phyloP scores from a whole-genome alignment of 1,140 invertebrate species.

The Habropoda laboriosa region DNA sequence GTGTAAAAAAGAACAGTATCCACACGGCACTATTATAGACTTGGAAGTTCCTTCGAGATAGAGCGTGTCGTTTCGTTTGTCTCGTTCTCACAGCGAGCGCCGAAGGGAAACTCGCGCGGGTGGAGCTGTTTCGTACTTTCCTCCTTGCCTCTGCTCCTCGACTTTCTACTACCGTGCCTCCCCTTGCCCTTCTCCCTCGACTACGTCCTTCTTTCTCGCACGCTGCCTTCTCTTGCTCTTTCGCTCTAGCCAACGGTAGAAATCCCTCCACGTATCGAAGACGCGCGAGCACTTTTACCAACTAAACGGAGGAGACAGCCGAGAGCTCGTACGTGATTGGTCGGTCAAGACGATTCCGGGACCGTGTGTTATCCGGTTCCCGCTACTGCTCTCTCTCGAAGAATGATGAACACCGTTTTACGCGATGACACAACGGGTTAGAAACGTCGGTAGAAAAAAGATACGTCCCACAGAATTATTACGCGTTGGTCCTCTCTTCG shows the following conservation, averaged over 20 bases:
- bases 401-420: slow-evolving; percentile 41
- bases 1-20: neutral
- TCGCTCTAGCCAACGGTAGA: slow-evolving; percentile 32
- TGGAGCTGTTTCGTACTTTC: slow-evolving; percentile 58
- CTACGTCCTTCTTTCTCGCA: slow-evolving; percentile 26
- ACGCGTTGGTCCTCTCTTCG: neutral
- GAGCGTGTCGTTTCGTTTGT: neutral
- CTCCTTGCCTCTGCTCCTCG: slow-evolving; percentile 33
- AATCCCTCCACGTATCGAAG: slow-evolving; percentile 63
- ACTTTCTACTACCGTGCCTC: slow-evolving; percentile 41
- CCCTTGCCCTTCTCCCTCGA: slow-evolving; percentile 26
- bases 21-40: neutral
- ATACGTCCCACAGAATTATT: slow-evolving; percentile 4
- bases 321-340: slow-evolving; percentile 59
- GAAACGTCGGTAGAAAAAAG: slow-evolving; percentile 12
- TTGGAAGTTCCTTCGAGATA: neutral
- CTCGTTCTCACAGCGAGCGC: slow-evolving; percentile 37
- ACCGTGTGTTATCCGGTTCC: slow-evolving; percentile 57
- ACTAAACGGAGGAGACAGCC: slow-evolving; percentile 57
- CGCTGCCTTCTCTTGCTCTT: neutral
- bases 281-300: slow-evolving; percentile 62
- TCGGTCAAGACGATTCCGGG: slow-evolving; percentile 53
- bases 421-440: slow-evolving; percentile 34
- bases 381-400: slow-evolving; percentile 17
- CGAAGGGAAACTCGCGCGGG: slow-evolving; percentile 59